These are phyloP conservation scores for Griposia aprilina DNA, from an alignment of 2,888 invertebrate species.

Conservation along the genomic window DNA sequence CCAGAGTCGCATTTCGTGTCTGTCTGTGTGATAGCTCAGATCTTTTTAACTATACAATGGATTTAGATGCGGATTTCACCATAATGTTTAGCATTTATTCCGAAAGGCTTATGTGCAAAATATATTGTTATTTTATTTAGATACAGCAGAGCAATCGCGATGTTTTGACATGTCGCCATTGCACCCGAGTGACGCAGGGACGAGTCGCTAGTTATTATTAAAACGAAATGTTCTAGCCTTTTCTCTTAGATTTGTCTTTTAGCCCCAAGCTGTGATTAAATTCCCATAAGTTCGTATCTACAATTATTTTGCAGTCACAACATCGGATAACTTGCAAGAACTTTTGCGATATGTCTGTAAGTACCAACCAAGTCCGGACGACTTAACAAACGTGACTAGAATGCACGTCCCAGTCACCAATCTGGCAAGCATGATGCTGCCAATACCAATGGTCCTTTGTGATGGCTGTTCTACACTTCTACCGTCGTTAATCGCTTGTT, in stretches of 20 bases:
- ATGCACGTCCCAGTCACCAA: conserved; percentile 18
- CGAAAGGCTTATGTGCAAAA: neutral
- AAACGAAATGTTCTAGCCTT: neutral
- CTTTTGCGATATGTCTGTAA: conserved; percentile 4
- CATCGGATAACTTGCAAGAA: neutral
- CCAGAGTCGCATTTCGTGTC: neutral
- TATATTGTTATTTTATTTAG: neutral
- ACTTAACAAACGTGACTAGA: conserved; percentile 40
- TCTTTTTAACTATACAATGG: neutral
- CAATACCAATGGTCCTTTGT: conserved; percentile 37
- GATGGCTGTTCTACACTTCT: conserved; percentile 36
- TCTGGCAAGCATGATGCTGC: conserved; percentile 20
- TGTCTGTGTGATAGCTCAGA: neutral
- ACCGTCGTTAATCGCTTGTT: conserved; percentile 43
- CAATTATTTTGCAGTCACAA: neutral
- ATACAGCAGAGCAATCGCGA: neutral
- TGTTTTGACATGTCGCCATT: neutral
- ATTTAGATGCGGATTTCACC: neutral
- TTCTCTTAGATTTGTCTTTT: neutral
- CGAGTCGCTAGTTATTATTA: neutral
- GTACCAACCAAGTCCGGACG: conserved; percentile 17
- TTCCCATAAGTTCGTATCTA: neutral
- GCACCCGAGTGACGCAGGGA: neutral
- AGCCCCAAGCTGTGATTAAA: neutral
- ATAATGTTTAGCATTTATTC: neutral